Conservation (phyloP, 1,140 invertebrate species). For the Lepidurus apus region DNA sequence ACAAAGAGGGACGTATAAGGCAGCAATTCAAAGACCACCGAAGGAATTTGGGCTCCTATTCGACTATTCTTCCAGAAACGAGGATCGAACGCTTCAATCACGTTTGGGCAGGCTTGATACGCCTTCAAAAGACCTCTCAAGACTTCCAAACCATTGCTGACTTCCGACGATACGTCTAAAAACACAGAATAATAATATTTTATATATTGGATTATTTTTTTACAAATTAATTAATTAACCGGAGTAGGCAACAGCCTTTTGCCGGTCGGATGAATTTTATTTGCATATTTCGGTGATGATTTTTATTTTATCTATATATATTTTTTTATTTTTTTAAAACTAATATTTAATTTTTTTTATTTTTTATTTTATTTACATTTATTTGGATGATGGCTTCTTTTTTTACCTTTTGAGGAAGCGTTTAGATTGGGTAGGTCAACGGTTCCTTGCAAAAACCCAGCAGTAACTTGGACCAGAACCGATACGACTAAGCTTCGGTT, state of each 20-base stretch:
- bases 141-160: neutral
- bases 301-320: too few species aligned
- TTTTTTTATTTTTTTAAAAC: too few species aligned
- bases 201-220: too few species aligned
- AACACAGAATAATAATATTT: too few species aligned
- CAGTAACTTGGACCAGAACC: neutral
- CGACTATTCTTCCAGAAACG: neutral
- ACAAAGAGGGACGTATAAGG: neutral
- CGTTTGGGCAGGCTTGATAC: neutral
- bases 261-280: neutral
- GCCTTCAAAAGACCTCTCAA: neutral
- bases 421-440: neutral
- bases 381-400: neutral
- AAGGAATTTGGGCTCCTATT: neutral
- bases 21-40: neutral
- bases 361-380: too few species aligned
- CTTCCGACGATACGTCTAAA: neutral
- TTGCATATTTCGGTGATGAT: too few species aligned
- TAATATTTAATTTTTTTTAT: too few species aligned
- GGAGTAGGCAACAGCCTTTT: neutral
- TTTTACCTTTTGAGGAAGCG: neutral
- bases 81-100: conserved; percentile 15
- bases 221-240: too few species aligned
- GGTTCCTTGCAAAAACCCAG: neutral
- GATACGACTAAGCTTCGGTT: neutral